A percentile compares a stretch with the other conserved stretches of the same genome.
Conservation (phyloP, 2,888 invertebrate genomes). For the Pachliopta kotzebuea region DNA sequence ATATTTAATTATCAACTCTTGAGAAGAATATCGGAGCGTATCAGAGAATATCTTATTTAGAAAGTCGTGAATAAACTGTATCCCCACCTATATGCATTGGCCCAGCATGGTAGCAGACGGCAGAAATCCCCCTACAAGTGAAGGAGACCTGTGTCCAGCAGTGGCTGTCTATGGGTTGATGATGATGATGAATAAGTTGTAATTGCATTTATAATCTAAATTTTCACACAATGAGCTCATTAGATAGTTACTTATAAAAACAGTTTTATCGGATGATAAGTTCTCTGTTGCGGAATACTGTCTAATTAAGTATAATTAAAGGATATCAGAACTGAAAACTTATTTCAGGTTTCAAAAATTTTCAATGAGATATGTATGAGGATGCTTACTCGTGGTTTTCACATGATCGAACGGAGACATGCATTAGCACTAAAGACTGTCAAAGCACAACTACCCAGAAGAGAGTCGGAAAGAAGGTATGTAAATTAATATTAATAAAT, state of each 20-base stretch:
- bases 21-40: too few relatives aligned
- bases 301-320: not conserved
- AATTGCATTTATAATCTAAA: not conserved
- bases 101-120: too few relatives aligned
- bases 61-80: too few relatives aligned
- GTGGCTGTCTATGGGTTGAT: too few relatives aligned
- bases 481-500: too few relatives aligned
- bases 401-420: conserved; percentile 89
- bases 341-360: conserved; percentile 85
- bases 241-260: not conserved
- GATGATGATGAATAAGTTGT: too few relatives aligned
- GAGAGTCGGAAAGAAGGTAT: conserved; percentile 93
- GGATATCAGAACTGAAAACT: not conserved
- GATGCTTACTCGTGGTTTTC: conserved; percentile 90
- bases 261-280: not conserved
- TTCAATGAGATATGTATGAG: conserved; percentile 89
- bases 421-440: conserved; percentile 87
- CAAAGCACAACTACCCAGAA: conserved; percentile 89
- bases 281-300: not conserved
- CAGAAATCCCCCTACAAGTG: too few relatives aligned
- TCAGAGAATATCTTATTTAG: too few relatives aligned
- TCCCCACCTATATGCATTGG: too few relatives aligned
- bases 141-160: too few relatives aligned
- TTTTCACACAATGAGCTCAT: not conserved
- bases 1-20: too few relatives aligned